phyloP scores from a whole-genome alignment of 1,140 invertebrate genomes.

The Ceratina australensis region DNA sequence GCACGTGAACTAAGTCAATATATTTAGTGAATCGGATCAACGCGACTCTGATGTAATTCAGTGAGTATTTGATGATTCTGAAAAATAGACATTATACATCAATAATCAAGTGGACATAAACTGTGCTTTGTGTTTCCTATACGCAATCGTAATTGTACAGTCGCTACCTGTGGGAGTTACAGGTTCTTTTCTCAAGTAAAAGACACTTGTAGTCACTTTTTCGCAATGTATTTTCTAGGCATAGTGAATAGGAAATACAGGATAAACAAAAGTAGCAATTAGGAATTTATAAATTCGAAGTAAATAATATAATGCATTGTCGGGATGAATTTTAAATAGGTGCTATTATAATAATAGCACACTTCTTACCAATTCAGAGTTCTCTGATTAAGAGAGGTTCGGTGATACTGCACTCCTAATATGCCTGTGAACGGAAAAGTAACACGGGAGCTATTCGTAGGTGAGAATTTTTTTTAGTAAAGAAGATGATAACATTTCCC shows the following conservation, averaged over 20 bases:
- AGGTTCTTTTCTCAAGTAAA: constrained; percentile 17
- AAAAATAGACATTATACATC: not conserved
- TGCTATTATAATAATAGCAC: not conserved
- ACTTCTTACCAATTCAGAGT: not conserved
- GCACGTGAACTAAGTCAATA: constrained; percentile 59
- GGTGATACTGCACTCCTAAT: not conserved
- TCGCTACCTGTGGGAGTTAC: not conserved
- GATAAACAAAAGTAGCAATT: constrained; percentile 6
- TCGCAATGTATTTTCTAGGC: constrained; percentile 13
- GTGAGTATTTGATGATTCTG: constrained; percentile 45
- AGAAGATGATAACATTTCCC: not conserved
- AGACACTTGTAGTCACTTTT: constrained; percentile 32
- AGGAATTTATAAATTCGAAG: constrained; percentile 20
- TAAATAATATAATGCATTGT: not conserved
- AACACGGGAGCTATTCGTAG: not conserved
- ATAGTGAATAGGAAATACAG: constrained; percentile 3
- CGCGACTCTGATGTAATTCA: constrained; percentile 22
- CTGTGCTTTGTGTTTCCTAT: not conserved
- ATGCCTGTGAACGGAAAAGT: not conserved
- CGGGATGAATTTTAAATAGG: not conserved
- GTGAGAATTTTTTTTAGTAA: not conserved
- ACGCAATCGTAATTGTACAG: constrained; percentile 6
- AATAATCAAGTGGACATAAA: constrained; percentile 11
- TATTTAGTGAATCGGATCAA: not conserved
- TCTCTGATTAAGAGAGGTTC: not conserved